phyloP scores from a whole-genome alignment of 2,113 vertebrate species.

The Electrona antarctica region DNA sequence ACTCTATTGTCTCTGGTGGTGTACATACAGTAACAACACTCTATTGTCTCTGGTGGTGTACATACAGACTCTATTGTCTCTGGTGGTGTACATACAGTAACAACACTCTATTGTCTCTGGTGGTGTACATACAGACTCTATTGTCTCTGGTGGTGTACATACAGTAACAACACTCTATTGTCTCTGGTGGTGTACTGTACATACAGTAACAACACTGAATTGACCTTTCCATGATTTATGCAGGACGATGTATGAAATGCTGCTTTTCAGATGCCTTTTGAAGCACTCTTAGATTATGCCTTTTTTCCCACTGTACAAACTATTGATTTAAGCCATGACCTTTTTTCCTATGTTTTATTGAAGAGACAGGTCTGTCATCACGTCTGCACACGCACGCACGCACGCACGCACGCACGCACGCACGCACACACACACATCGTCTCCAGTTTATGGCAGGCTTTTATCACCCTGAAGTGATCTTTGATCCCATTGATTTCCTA shows the following conservation, averaged over 20 bases:
- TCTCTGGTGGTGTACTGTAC: background rate
- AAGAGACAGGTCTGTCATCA: conserved; percentile 64
- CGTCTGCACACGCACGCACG: conserved; percentile 30
- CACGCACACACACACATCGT: conserved; percentile 31
- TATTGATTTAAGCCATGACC: conserved; percentile 33
- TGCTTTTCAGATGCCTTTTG: conserved; percentile 28
- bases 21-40: background rate
- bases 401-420: background rate
- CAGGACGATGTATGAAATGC: conserved; percentile 22
- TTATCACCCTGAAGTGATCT: conserved; percentile 65
- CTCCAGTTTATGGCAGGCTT: conserved; percentile 58
- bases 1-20: background rate
- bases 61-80: no score
- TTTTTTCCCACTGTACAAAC: conserved; percentile 31
- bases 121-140: no score
- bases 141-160: no score
- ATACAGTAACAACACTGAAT: conserved; percentile 11
- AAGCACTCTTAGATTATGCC: conserved; percentile 22
- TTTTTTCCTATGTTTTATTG: conserved; percentile 52
- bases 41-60: conserved; percentile 7
- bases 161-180: conserved; percentile 10
- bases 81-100: background rate
- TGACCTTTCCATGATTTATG: conserved; percentile 13
- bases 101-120: conserved; percentile 11
- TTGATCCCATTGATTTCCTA: conserved; percentile 68